These are phyloP conservation scores for Calosoma granatense DNA, from an alignment of 1,140 invertebrate species.

Conservation along the genomic window DNA sequence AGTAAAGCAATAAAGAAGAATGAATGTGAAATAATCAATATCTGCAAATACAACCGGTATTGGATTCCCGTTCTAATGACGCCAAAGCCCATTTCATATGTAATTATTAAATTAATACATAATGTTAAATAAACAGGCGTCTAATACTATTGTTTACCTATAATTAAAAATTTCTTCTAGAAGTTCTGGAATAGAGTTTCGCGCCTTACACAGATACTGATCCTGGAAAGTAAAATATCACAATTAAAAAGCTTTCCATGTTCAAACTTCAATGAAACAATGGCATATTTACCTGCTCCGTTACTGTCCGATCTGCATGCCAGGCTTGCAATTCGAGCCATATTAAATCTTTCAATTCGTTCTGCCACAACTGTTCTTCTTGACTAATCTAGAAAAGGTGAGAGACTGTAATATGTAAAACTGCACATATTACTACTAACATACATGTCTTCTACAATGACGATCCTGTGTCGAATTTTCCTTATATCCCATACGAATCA, in stretches of 20 bases:
- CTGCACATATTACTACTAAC: slow-evolving; percentile 23
- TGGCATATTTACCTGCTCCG: slow-evolving; percentile 38
- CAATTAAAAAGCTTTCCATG: no score
- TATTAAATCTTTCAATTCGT: slow-evolving; percentile 76
- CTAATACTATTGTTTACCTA: slow-evolving; percentile 35
- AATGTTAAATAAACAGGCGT: no score
- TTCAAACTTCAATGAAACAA: not conserved
- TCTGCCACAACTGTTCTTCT: slow-evolving; percentile 79
- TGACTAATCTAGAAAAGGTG: slow-evolving; percentile 60
- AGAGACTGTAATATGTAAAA: slow-evolving; percentile 19
- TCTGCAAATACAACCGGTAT: no score
- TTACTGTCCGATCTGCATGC: slow-evolving; percentile 56
- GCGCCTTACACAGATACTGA: slow-evolving; percentile 58
- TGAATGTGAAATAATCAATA: no score
- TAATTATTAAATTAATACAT: no score
- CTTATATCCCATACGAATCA: slow-evolving; percentile 61
- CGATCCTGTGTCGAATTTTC: slow-evolving; percentile 39
- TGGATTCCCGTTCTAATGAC: no score
- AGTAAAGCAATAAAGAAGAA: no score
- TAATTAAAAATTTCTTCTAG: slow-evolving; percentile 70
- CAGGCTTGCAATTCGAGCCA: slow-evolving; percentile 84
- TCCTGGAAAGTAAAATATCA: slow-evolving; percentile 43
- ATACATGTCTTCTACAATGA: slow-evolving; percentile 41
- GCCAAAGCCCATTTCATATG: no score
- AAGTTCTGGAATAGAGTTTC: slow-evolving; percentile 56